These are phyloP conservation scores for Manduca sexta DNA, from an alignment of 1,140 invertebrate species.

Conservation along the genomic window DNA sequence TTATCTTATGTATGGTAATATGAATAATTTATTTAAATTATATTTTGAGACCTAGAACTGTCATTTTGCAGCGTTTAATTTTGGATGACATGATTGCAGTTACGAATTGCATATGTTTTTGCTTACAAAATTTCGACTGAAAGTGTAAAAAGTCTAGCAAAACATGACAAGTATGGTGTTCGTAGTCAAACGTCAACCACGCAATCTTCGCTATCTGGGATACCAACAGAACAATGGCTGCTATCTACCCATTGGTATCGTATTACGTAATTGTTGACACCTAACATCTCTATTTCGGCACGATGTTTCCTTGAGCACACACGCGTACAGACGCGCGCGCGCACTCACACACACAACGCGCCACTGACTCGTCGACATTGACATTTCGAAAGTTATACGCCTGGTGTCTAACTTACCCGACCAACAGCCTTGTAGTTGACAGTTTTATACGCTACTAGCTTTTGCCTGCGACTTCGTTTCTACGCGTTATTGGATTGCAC, in stretches of 20 bases:
- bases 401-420: not conserved
- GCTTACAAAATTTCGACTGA: too few species aligned
- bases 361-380: conserved; percentile 11
- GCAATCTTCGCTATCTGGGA: conserved; percentile 31
- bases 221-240: conserved; percentile 50
- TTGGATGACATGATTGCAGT: too few species aligned
- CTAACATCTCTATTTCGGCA: conserved; percentile 43
- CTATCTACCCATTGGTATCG: conserved; percentile 39
- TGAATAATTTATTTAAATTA: too few species aligned
- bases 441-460: too few species aligned
- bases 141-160: not conserved
- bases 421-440: too few species aligned
- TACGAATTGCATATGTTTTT: too few species aligned
- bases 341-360: not conserved
- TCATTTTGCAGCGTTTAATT: too few species aligned
- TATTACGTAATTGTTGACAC: conserved; percentile 47
- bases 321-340: not conserved
- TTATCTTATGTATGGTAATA: too few species aligned
- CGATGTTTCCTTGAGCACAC: conserved; percentile 9
- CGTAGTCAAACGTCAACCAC: conserved; percentile 20
- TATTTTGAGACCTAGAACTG: too few species aligned
- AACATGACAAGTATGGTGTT: conserved; percentile 10
- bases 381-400: conserved; percentile 15
- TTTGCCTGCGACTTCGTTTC: too few species aligned
- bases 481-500: too few species aligned